Percentiles rank a stretch among this genome's conserved stretches.
Conservation (phyloP, 2,113 vertebrate genomes). For the Ciconia boyciana region DNA sequence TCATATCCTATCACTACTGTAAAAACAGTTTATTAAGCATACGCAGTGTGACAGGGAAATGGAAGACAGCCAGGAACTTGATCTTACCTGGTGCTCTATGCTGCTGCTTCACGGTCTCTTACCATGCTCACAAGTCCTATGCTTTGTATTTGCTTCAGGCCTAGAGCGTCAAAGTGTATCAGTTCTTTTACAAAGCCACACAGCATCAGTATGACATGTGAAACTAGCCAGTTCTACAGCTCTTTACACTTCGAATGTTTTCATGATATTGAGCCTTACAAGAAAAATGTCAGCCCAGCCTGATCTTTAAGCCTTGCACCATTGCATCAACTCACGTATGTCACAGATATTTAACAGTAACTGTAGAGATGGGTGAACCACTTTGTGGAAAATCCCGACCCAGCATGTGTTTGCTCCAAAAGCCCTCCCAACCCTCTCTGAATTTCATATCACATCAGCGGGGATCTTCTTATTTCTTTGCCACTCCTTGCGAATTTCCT, state of each 20-base stretch:
- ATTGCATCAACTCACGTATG: slow-evolving; percentile 4
- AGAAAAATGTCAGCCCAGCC: slow-evolving; percentile 54
- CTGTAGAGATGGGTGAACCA: not conserved
- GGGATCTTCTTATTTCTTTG: not conserved
- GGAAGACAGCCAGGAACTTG: slow-evolving; percentile 74
- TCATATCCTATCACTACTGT: slow-evolving; percentile 72
- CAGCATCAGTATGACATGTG: slow-evolving; percentile 80
- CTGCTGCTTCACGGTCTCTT: slow-evolving; percentile 83
- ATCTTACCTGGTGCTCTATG: slow-evolving; percentile 81
- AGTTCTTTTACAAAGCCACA: slow-evolving; percentile 75
- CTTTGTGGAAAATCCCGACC: slow-evolving; percentile 14
- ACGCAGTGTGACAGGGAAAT: slow-evolving; percentile 68
- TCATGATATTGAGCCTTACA: slow-evolving; percentile 70
- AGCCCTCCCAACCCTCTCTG: not conserved
- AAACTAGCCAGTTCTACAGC: slow-evolving; percentile 76
- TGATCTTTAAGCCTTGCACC: slow-evolving; percentile 48
- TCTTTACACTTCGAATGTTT: slow-evolving; percentile 81
- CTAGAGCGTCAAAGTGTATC: slow-evolving; percentile 79
- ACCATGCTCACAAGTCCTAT: slow-evolving; percentile 65
- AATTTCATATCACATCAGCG: not conserved
- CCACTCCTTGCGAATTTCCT: not conserved
- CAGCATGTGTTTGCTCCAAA: not conserved
- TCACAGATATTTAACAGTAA: slow-evolving; percentile 25
- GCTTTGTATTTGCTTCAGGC: slow-evolving; percentile 75
- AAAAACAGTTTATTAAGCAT: slow-evolving; percentile 57